Evolutionary conservation across 37 sponge, comb jelly and placozoan species (phyloP), one percentile per base, ranked within the genome.

Genomic region (Axinella damicornis): DNA sequence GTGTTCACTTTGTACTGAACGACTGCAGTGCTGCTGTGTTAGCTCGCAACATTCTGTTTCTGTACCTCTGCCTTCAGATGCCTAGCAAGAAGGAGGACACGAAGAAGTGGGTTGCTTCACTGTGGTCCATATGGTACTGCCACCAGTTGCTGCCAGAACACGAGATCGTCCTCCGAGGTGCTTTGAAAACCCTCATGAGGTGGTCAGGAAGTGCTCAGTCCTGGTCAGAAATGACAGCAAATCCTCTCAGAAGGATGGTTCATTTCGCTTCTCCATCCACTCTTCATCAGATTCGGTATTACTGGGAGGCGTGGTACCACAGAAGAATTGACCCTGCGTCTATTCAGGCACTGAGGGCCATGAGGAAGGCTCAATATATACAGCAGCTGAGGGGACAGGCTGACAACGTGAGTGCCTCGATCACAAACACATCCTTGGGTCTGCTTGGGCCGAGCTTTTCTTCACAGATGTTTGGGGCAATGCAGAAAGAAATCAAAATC

Each of bases 41-140:
- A 28, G 88, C 88, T 17, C 37, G 88, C 40, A 87, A 87, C 30
- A 73, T 87, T 30, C 20, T 87, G 5, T 73, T 87, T 65, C 53
- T 87, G 0, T 55, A 73, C 38, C 54, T 73, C 31, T 65, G 65
- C 14, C 57, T 38, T 15, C 52, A 40, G 27, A 74, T 24, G 75
- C 77, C 57, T 11, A 21, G 0, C 2, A 13, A 15, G 36, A 74
- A 1, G 24, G 55, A 53, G 2, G 66, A 46, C 21, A 20, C 16
- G 30, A 85, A 69, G 39, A 30, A 88, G 30, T 81, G 81, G 88
- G 56, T 88, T 0, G 25, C 81, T 67, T 39, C 76, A 19, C 38
- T 87, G 63, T 87, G 87, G 87, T 46, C 87, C 2, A 71, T 87
- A 18, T 87, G 87, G 87, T 87, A 73, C 63, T 73, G 81, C 54